Conservation (phyloP, 2,888 invertebrate genomes). For the Argynnis bischoffii region DNA sequence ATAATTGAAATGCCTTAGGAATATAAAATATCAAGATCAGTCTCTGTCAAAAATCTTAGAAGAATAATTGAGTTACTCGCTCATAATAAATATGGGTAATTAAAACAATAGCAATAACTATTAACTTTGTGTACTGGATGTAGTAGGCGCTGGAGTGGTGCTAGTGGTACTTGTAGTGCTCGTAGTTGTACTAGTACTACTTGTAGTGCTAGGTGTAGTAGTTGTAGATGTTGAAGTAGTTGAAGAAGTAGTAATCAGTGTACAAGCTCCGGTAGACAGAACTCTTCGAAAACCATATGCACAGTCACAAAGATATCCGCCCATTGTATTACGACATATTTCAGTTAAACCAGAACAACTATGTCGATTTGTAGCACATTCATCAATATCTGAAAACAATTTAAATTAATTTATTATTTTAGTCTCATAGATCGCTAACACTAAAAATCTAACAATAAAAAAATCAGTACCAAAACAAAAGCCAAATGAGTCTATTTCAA, state of each 20-base stretch:
- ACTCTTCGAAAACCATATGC: slow-evolving; percentile 90
- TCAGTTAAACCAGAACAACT: slow-evolving; percentile 81
- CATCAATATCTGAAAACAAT: slow-evolving; percentile 87
- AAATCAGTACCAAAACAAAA: slow-evolving; percentile 75
- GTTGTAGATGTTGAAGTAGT: slow-evolving; percentile 26
- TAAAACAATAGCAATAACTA: background rate
- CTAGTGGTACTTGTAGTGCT: slow-evolving; percentile 37
- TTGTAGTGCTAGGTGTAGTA: slow-evolving; percentile 31
- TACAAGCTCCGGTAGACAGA: slow-evolving; percentile 62
- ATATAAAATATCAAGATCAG: too few species aligned
- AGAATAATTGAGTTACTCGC: background rate
- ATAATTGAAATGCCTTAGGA: too few species aligned
- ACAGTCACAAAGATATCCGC: slow-evolving; percentile 92
- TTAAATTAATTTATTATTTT: slow-evolving; percentile 15
- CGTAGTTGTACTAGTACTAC: slow-evolving; percentile 41
- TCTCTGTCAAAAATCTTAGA: too few species aligned
- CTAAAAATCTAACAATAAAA: background rate
- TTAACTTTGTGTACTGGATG: slow-evolving; percentile 35
- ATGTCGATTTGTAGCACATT: slow-evolving; percentile 85
- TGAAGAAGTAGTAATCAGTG: slow-evolving; percentile 31
- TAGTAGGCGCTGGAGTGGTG: slow-evolving; percentile 43
- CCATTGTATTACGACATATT: slow-evolving; percentile 91
- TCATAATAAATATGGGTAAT: background rate
- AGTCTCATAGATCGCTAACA: background rate
- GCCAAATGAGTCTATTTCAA: slow-evolving; percentile 77